phyloP scores from a whole-genome alignment of 1,140 invertebrate genomes.

The Drosophila azteca region DNA sequence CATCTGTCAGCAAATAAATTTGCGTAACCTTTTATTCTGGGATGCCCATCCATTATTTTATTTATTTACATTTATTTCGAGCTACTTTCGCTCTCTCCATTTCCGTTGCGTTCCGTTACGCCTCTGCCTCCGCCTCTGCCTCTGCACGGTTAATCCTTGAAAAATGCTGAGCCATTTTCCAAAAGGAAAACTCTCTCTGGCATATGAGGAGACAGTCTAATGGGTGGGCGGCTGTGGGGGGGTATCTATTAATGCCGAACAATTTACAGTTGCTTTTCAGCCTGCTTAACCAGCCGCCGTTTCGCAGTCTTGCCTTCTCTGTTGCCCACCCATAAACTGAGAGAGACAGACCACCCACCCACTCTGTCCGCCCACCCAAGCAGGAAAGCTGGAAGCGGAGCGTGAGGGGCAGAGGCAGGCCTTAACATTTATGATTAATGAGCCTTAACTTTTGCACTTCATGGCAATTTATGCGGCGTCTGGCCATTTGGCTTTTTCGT shows the following conservation, averaged over 20 bases:
- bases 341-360: not conserved
- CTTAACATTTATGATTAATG: conserved; percentile 78
- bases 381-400: not conserved
- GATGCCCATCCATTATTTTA: conserved; percentile 31
- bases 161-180: conserved; percentile 13
- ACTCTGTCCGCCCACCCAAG: not conserved
- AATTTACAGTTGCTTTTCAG: conserved; percentile 68
- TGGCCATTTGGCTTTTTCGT: conserved; percentile 61
- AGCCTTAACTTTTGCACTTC: conserved; percentile 81
- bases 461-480: conserved; percentile 71
- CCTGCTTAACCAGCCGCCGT: conserved; percentile 50
- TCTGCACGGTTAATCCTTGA: conserved; percentile 37
- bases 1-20: conserved; percentile 28
- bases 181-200: conserved; percentile 43
- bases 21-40: conserved; percentile 19
- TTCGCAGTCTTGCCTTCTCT: not conserved
- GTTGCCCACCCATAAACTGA: conserved; percentile 9
- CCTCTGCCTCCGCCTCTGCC: too few species aligned
- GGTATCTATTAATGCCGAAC: conserved; percentile 63
- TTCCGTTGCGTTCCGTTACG: not conserved
- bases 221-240: not conserved
- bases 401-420: conserved; percentile 30
- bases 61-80: conserved; percentile 38
- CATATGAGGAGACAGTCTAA: not conserved
- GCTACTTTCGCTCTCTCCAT: conserved; percentile 17